Conservation (phyloP, 1,140 invertebrate species). For the Hycleus cichorii region DNA sequence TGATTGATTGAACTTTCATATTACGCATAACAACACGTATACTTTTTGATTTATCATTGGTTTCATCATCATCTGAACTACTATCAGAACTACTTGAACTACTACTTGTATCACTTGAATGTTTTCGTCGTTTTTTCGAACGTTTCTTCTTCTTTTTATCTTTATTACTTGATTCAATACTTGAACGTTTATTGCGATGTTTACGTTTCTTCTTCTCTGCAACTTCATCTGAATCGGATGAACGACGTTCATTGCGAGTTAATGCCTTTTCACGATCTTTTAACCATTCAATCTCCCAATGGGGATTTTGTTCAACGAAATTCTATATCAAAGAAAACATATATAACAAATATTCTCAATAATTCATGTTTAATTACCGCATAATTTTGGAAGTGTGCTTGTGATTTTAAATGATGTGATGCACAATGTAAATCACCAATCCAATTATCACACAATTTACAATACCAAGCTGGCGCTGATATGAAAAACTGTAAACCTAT, state of each 20-base stretch:
- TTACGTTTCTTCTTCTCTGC: conserved; percentile 25
- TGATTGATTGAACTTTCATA: conserved; percentile 45
- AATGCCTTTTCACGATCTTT: conserved; percentile 65
- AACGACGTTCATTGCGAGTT: conserved; percentile 23
- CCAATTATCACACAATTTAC: conserved; percentile 76
- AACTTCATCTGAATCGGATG: conserved; percentile 23
- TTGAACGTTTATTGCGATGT: conserved; percentile 24
- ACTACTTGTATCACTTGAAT: conserved; percentile 33
- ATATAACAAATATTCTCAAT: too few relatives aligned
- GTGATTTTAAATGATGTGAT: conserved; percentile 72
- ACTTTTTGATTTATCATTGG: conserved; percentile 50
- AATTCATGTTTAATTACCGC: conserved; percentile 44
- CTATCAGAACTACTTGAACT: conserved; percentile 46
- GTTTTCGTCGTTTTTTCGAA: conserved; percentile 39
- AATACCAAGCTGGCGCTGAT: conserved; percentile 81
- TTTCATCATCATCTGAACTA: conserved; percentile 44
- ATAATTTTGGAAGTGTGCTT: conserved; percentile 69
- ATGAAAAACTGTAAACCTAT: conserved; percentile 77
- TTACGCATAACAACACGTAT: conserved; percentile 63
- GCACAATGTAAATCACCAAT: conserved; percentile 82
- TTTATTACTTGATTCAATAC: conserved; percentile 15
- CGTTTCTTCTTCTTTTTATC: conserved; percentile 40
- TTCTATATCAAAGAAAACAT: conserved; percentile 45
- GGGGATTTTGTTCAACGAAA: conserved; percentile 71
- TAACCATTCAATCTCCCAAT: conserved; percentile 80